phyloP scores from a whole-genome alignment of 2,113 vertebrate species.

The Harpagus bidentatus region DNA sequence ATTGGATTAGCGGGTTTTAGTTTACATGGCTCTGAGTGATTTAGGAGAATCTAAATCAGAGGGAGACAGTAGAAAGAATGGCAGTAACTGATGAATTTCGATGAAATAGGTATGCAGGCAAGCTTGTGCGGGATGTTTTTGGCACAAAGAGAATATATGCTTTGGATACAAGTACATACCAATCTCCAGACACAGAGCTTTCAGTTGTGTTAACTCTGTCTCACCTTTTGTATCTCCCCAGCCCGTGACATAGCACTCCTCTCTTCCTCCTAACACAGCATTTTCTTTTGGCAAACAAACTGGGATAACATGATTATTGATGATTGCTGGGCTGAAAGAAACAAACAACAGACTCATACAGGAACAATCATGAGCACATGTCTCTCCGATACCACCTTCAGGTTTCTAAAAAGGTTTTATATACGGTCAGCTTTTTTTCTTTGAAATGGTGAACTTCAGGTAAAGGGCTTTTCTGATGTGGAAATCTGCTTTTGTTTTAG shows the following conservation, averaged over 20 bases:
- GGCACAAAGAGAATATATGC: background rate
- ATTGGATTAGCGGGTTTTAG: background rate
- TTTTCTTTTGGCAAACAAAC: conserved; percentile 84
- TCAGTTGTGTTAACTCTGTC: background rate
- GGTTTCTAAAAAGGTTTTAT: background rate
- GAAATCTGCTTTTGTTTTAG: background rate
- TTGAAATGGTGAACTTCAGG: background rate
- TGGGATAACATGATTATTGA: conserved; percentile 84
- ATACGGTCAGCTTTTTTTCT: background rate
- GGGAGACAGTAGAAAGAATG: background rate
- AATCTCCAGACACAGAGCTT: background rate
- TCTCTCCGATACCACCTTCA: background rate
- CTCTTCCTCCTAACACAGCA: conserved; percentile 79
- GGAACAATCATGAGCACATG: background rate
- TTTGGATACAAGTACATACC: background rate
- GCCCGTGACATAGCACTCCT: conserved; percentile 89
- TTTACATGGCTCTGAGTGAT: background rate
- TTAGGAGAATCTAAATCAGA: background rate
- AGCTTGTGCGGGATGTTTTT: background rate
- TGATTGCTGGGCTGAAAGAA: conserved; percentile 78
- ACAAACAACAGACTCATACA: background rate
- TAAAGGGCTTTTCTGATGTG: background rate
- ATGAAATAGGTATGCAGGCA: background rate
- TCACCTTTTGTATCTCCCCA: conserved; percentile 94
- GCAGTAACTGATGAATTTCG: background rate